phyloP scores from a whole-genome alignment of 2,113 vertebrate genomes.

The Cynoglossus semilaevis region DNA sequence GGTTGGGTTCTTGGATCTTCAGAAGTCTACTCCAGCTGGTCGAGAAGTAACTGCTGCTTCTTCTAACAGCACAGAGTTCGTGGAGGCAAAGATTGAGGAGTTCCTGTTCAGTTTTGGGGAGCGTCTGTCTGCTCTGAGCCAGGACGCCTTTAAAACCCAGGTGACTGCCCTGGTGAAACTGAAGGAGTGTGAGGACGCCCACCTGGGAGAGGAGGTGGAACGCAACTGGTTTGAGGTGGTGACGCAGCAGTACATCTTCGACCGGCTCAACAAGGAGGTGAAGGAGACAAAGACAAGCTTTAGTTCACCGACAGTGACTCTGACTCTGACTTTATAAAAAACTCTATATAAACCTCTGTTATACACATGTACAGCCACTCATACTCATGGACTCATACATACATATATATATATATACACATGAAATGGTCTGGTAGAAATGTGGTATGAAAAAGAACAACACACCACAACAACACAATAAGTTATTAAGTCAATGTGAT shows the following conservation, averaged over 20 bases:
- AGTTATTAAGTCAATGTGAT: too few species aligned
- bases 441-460: too few species aligned
- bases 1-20: too few species aligned
- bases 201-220: conserved; percentile 95
- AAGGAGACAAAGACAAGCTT: conserved; percentile 5
- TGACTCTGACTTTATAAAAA: too few species aligned
- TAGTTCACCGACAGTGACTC: too few species aligned
- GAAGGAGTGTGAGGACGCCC: conserved; percentile 93
- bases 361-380: too few species aligned
- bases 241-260: conserved; percentile 92
- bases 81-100: conserved; percentile 92
- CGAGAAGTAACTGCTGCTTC: accelerated
- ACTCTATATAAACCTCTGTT: too few species aligned
- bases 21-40: too few species aligned
- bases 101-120: conserved; percentile 88
- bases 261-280: conserved; percentile 88
- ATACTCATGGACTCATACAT: too few species aligned
- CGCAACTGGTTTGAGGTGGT: conserved; percentile 95
- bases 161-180: conserved; percentile 92
- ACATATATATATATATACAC: too few species aligned
- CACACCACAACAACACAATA: too few species aligned
- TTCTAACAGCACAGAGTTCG: conserved; percentile 84
- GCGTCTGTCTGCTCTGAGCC: conserved; percentile 81
- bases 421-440: too few species aligned
- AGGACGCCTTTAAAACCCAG: conserved; percentile 90